A percentile compares a stretch with the other conserved stretches of the same genome.
Evolutionary conservation across 2,113 vertebrate species (phyloP).

Genomic region (Syngnathus scovelli): DNA sequence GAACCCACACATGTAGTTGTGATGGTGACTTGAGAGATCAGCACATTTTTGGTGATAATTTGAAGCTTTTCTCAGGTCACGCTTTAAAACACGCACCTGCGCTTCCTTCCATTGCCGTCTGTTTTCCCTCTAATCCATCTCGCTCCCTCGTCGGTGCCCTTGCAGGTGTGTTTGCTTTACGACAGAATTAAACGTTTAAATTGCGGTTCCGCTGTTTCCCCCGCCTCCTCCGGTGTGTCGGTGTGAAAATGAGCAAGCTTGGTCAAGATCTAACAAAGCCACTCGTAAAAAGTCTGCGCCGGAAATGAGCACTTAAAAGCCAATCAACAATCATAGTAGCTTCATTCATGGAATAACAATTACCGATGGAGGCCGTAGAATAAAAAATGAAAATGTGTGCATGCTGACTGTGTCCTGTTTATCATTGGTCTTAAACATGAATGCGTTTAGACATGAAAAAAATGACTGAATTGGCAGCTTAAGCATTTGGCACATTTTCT

Average conservation of each 20-base stretch:
- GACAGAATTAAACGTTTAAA: not conserved
- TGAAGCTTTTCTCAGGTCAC: not conserved
- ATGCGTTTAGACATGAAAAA: not conserved
- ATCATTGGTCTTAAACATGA: not conserved
- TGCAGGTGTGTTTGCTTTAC: not conserved
- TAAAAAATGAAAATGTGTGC: not conserved
- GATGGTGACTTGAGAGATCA: not conserved
- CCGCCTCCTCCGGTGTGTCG: not conserved
- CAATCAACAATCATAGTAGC: not conserved
- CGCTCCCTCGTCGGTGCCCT: not conserved
- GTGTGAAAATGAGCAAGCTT: conserved; percentile 2
- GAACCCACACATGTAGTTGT: not conserved
- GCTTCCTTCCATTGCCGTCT: not conserved
- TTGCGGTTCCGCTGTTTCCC: not conserved
- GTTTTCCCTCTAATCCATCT: not conserved
- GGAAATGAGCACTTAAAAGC: not conserved
- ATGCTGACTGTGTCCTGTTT: not conserved
- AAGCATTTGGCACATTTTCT: not conserved
- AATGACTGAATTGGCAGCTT: not conserved
- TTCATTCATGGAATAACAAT: not conserved
- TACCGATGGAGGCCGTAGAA: not conserved
- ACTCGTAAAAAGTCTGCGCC: not conserved
- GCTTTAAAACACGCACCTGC: conserved; percentile 1
- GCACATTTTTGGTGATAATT: not conserved
- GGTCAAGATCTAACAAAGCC: not conserved